Conservation (phyloP, 2,888 invertebrate genomes). For the Crossocerus cetratus region DNA sequence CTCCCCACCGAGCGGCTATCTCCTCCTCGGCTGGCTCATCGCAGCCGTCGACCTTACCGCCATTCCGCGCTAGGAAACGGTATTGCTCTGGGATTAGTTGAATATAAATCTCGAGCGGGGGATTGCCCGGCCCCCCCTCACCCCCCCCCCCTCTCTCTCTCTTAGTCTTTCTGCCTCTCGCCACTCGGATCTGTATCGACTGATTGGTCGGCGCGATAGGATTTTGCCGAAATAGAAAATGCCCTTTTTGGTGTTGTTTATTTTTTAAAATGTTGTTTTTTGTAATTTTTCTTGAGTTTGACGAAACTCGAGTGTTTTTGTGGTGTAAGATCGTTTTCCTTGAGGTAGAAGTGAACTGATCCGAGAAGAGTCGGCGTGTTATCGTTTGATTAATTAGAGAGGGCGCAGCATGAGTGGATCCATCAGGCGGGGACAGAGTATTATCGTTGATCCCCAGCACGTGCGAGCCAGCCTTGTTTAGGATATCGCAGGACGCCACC, state of each 20-base stretch:
- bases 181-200: conserved; percentile 12
- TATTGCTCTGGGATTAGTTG: conserved; percentile 54
- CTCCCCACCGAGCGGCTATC: conserved; percentile 12
- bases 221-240: background rate
- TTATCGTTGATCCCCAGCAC: conserved; percentile 42
- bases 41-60: conserved; percentile 11
- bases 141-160: conserved; percentile 8
- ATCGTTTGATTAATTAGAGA: conserved; percentile 22
- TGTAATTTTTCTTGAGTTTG: too few relatives aligned
- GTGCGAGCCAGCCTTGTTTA: conserved; percentile 25
- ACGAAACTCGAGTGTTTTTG: too few relatives aligned
- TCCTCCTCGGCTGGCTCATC: background rate
- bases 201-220: conserved; percentile 12
- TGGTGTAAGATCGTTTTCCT: too few relatives aligned
- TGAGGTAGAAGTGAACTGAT: background rate
- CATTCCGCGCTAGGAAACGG: conserved; percentile 28
- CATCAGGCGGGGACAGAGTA: conserved; percentile 19
- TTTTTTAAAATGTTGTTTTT: too few relatives aligned
- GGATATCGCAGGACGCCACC: conserved; percentile 10
- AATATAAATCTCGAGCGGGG: conserved; percentile 44
- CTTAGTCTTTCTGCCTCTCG: background rate
- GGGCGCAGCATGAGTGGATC: conserved; percentile 21
- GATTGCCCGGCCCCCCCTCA: conserved; percentile 9
- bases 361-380: conserved; percentile 1
- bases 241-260: too few relatives aligned